phyloP scores from a whole-genome alignment of 2,888 invertebrate genomes.

The Sussaba pulchella region DNA sequence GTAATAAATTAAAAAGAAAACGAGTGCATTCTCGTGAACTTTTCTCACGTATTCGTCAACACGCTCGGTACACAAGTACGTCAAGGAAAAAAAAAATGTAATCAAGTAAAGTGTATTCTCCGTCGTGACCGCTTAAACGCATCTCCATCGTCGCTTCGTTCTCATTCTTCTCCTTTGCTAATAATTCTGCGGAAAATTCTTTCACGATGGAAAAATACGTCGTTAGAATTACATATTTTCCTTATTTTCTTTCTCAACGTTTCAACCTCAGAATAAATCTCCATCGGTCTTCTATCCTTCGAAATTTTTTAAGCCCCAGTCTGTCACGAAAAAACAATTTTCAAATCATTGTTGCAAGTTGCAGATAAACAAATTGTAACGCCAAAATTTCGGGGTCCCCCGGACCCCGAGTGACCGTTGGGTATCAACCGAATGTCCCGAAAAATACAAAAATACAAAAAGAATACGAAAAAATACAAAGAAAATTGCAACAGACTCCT shows the following conservation, averaged over 20 bases:
- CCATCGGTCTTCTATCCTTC: neutral
- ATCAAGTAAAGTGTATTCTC: constrained; percentile 58
- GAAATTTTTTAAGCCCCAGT: neutral
- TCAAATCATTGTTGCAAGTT: too few species aligned
- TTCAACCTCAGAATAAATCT: constrained; percentile 3
- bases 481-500: too few species aligned
- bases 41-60: too few species aligned
- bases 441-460: too few species aligned
- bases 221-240: constrained; percentile 36
- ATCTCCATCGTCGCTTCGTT: neutral
- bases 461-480: too few species aligned
- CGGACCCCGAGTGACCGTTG: too few species aligned
- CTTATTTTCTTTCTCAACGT: constrained; percentile 21
- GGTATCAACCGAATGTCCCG: too few species aligned
- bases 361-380: too few species aligned
- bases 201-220: neutral
- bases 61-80: too few species aligned
- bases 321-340: neutral
- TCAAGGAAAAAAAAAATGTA: constrained; percentile 37
- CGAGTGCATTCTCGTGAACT: neutral
- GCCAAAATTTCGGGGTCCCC: too few species aligned
- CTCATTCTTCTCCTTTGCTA: constrained; percentile 13
- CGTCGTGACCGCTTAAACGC: constrained; percentile 5
- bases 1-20: too few species aligned
- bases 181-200: constrained; percentile 16